phyloP scores from a whole-genome alignment of 2,797 vertebrate species.

The Chloroceryle amazona region DNA sequence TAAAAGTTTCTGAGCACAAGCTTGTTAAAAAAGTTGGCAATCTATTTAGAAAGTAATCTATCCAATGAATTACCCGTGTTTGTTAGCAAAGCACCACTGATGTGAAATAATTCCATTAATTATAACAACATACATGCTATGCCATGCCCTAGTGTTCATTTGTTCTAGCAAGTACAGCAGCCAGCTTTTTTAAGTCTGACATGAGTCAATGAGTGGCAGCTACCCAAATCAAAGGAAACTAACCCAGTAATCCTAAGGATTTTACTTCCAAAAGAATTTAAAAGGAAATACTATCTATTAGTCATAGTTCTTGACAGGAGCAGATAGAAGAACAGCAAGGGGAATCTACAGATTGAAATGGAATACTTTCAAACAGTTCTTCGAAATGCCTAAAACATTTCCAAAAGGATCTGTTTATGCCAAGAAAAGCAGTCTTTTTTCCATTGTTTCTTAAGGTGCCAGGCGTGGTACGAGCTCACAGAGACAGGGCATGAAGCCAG shows the following conservation, averaged over 20 bases:
- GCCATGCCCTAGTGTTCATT: not conserved
- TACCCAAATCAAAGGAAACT: slow-evolving; percentile 26
- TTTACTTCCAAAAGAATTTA: slow-evolving; percentile 32
- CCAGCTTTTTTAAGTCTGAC: not conserved
- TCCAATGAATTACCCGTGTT: not conserved
- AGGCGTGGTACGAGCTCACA: not conserved
- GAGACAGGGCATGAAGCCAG: not conserved
- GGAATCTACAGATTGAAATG: not conserved
- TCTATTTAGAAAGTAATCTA: slow-evolving; percentile 16
- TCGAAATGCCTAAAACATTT: not conserved
- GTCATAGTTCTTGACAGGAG: not conserved
- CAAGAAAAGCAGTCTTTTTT: slow-evolving; percentile 10
- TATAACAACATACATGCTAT: not conserved
- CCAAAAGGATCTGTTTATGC: not conserved
- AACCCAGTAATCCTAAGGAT: not conserved
- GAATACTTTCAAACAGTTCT: not conserved
- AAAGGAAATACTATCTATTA: not conserved
- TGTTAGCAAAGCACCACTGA: not conserved
- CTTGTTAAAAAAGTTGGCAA: not conserved
- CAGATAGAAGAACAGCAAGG: not conserved
- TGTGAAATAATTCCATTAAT: slow-evolving; percentile 7
- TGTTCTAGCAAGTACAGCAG: not conserved
- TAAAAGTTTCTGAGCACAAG: slow-evolving; percentile 43
- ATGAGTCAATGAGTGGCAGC: not conserved
- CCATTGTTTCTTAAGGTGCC: not conserved